These are phyloP conservation scores for Masticophis lateralis DNA, from an alignment of 2,797 vertebrate species.

Conservation along the genomic window DNA sequence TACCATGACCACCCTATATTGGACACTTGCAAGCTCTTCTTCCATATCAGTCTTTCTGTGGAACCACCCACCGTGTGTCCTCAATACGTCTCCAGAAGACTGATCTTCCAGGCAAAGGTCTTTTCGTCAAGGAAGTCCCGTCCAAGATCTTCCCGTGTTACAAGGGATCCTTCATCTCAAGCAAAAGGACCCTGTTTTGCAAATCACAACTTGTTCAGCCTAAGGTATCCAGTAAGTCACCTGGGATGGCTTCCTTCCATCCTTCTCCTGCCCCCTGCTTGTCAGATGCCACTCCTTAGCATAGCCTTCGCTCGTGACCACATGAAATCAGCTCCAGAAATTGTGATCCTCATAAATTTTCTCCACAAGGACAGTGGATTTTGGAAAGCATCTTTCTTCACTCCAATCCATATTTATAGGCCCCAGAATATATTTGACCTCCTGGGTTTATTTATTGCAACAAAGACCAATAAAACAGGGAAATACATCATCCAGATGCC, in stretches of 20 bases:
- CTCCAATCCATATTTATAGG: slow-evolving; percentile 62
- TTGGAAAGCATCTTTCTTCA: slow-evolving; percentile 52
- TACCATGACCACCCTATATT: background rate
- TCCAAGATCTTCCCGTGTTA: background rate
- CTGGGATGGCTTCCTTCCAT: background rate
- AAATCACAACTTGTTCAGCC: background rate
- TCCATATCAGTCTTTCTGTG: background rate
- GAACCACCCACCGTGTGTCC: background rate
- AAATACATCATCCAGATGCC: slow-evolving; percentile 37
- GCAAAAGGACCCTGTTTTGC: background rate
- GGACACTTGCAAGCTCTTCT: background rate
- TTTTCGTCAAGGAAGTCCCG: background rate
- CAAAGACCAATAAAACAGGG: slow-evolving; percentile 56
- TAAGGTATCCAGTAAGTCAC: background rate
- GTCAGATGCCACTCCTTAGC: too few relatives aligned
- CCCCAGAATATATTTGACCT: slow-evolving; percentile 47
- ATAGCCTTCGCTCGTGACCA: background rate
- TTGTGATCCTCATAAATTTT: slow-evolving; percentile 48
- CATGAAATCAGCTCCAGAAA: background rate
- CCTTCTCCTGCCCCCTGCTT: background rate
- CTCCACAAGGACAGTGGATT: slow-evolving; percentile 42
- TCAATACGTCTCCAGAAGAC: background rate
- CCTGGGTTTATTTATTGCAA: slow-evolving; percentile 59
- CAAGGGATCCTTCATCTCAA: too few relatives aligned
- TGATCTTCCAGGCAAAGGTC: background rate